A percentile compares a stretch with the other conserved stretches of the same genome.
phyloP scores from a whole-genome alignment of 64 coral and sea anemone genomes.

The Montipora cactus region DNA sequence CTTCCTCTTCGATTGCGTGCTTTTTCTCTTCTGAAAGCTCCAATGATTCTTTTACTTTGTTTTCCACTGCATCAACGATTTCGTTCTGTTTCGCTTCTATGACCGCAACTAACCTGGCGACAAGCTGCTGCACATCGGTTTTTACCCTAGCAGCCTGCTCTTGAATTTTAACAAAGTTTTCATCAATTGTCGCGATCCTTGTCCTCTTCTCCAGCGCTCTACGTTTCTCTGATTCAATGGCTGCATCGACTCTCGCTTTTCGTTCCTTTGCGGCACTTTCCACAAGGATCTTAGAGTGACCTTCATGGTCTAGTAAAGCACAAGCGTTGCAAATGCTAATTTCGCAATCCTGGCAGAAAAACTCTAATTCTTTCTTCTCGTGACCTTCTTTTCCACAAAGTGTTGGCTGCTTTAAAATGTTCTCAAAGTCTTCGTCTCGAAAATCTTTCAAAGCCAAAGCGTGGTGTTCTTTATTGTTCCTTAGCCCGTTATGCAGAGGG shows the following conservation, averaged over 20 bases:
- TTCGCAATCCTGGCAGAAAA: too few species aligned
- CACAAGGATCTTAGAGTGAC: background rate
- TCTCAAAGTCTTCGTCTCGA: too few species aligned
- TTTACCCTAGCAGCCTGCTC: background rate
- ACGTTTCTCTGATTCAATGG: background rate
- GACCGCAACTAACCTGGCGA: background rate
- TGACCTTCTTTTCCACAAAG: too few species aligned
- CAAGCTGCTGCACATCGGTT: background rate
- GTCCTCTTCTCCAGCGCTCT: background rate
- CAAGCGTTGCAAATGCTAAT: too few species aligned
- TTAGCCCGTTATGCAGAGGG: too few species aligned
- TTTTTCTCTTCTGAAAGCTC: background rate
- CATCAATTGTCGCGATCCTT: background rate
- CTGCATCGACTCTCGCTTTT: background rate
- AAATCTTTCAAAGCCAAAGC: too few species aligned
- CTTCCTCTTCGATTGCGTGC: background rate
- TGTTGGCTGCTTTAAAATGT: too few species aligned
- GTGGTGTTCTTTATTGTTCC: too few species aligned
- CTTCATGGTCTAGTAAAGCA: too few species aligned
- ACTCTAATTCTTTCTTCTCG: too few species aligned
- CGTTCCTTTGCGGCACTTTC: background rate
- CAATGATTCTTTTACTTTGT: background rate
- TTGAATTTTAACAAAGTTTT: background rate
- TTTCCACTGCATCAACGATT: background rate
- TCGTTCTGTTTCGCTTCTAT: background rate